A percentile compares a stretch with the other conserved stretches of the same genome.
phyloP scores from a whole-genome alignment of 2,113 vertebrate species.

The Pithys albifrons region DNA sequence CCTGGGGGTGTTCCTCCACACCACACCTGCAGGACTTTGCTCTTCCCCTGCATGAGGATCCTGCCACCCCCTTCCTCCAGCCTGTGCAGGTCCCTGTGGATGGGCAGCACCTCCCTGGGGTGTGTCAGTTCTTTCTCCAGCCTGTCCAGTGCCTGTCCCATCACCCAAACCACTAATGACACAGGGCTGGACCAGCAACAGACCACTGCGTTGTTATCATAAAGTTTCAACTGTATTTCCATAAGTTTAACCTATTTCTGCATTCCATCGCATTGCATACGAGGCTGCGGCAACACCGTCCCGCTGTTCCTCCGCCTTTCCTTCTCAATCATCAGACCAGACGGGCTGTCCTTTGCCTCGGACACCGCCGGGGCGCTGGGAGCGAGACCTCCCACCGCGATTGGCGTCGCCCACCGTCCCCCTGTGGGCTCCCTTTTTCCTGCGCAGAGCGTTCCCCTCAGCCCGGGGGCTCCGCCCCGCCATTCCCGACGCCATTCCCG shows the following conservation, averaged over 20 bases:
- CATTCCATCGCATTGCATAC: no score
- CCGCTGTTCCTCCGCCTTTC: neutral
- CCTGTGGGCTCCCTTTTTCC: no score
- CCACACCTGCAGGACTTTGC: rapidly evolving
- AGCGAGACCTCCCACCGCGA: no score
- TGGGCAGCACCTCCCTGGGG: rapidly evolving
- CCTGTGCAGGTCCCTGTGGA: neutral
- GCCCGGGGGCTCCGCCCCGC: rapidly evolving
- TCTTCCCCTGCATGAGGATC: rapidly evolving
- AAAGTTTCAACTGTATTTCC: neutral
- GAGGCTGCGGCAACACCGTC: neutral
- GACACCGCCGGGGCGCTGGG: no score
- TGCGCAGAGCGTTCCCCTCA: rapidly evolving
- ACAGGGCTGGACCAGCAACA: rapidly evolving
- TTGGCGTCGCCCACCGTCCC: no score
- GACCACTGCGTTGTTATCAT: neutral
- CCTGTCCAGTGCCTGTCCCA: neutral
- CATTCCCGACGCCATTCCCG: neutral
- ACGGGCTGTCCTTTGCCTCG: no score
- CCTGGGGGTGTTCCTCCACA: neutral
- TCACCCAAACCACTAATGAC: rapidly evolving
- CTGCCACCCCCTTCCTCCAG: no score
- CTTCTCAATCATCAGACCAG: no score
- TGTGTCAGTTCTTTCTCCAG: rapidly evolving
- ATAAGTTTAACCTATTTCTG: neutral